Base-by-base conservation (phyloP, 2,888 invertebrate genomes). In the Elegia similella region DNA sequence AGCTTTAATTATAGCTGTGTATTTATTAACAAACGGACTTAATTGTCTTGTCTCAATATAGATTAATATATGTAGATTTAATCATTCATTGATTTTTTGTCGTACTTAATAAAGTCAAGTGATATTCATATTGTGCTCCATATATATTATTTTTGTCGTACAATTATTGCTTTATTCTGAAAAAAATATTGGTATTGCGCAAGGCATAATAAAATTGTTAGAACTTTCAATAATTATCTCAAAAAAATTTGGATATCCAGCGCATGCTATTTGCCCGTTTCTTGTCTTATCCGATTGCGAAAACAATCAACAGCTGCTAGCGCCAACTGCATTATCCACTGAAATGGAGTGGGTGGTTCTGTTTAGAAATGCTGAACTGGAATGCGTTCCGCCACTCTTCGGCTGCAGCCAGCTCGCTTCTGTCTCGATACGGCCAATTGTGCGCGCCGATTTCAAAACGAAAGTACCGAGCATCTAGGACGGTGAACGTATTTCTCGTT, bases 381-480 rank as follows among this genome's bases (percentile, higher is more conserved):
- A 78, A 81, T 82, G 84, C 79, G 81, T 80, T 78, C 77, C 78
- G 78, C 79, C 75, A 78, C 75, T 70, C 69, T 67, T 73, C 70
- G 63, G 61, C 66, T 79, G 79, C 83, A 78, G 79, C 78, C 82
- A 76, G 80, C 75, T 77, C 72, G 81, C 80, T 76, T 80, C 78
- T 84, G 81, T 82, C 88, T 87, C 85, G 88, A 86, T 84, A 88
- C 88, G 87, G 88, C 83, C 88, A 88, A 89, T 89, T 89, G 90
- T 89, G 82, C 84, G 87, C 84, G 84, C 84, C 86, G 90, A 90
- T 90, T 90, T 91, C 91, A 88, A 90, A 91, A 90, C 88, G 91
- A 91, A 91, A 91, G 91, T 90, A 88, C 88, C 82, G 83, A 85
- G 86, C 90, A 89, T 88, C 88, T 88, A 86, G 90, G 90, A 86